These are phyloP conservation scores for Phalacrocorax aristotelis DNA, from an alignment of 2,113 vertebrate species.

Conservation along the genomic window DNA sequence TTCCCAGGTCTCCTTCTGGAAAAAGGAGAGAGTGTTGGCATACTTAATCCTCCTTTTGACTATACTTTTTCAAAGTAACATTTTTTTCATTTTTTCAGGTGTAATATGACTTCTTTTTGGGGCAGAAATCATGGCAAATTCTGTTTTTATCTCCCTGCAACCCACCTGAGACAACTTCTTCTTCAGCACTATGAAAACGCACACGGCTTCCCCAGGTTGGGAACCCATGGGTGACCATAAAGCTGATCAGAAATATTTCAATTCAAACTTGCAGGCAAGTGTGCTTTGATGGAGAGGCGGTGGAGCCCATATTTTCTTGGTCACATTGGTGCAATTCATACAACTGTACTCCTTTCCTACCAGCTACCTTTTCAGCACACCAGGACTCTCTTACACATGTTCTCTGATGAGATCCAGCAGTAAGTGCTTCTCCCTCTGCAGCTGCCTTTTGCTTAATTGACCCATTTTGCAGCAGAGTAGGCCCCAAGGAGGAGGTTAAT, in stretches of 20 bases:
- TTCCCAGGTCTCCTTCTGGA: neutral
- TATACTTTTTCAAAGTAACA: neutral
- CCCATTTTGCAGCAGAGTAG: constrained; percentile 2
- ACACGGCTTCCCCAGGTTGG: neutral
- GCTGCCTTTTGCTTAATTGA: neutral
- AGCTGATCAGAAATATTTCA: neutral
- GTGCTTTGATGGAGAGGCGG: neutral
- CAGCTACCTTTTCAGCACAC: neutral
- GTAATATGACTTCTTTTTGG: neutral
- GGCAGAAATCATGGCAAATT: neutral
- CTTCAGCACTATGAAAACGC: neutral
- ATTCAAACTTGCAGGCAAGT: neutral
- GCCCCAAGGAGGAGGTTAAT: constrained; percentile 13
- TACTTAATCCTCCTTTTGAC: neutral
- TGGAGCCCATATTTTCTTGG: neutral
- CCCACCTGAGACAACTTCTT: neutral
- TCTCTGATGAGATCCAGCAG: neutral
- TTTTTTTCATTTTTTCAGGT: neutral
- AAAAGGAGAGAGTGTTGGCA: neutral
- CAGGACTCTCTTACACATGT: neutral
- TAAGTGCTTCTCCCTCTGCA: neutral
- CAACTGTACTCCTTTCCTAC: neutral
- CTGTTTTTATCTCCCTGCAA: neutral
- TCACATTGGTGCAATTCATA: neutral
- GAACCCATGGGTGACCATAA: neutral